Base-by-base conservation (phyloP, 2,797 vertebrate species). In the Acrossocheilus wenchowensis region DNA sequence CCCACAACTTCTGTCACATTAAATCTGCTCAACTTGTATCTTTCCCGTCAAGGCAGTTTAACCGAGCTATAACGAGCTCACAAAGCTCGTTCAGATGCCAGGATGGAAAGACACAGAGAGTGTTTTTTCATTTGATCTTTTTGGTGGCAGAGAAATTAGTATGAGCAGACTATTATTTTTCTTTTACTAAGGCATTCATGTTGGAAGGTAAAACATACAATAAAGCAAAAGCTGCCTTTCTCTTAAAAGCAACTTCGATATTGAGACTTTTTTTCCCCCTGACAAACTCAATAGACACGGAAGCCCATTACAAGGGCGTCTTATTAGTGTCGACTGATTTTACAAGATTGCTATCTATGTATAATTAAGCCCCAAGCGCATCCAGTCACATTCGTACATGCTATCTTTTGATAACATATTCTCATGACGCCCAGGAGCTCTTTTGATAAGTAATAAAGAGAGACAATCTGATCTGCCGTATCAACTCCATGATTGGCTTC, bases 301-400 rank as follows among this genome's bases (percentile, higher is more conserved):
- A 48, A 85, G 83, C 85, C 84, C 60, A 87, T 90, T 87, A 83
- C 86, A 87, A 87, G 73, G 39, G 85, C 73, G 87, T 85, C 88
- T 86, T 89, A 83, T 85, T 86, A 90, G 83, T 87, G 84, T 68
- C 75, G 87, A 89, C 87, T 86, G 89, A 88, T 90, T 91, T 89
- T 84, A 88, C 89, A 90, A 86, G 82, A 83, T 75, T 79, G 81
- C 84, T 85, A 86, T 79, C 79, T 75, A 84, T 85, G 83, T 89
- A 89, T 91, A 91, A 91, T 91, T 91, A 88, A 90, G 87, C 90
- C 87, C 84, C 89, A 82, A 85, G 86, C 81, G 90, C 85, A 87
- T 78, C 21, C 75, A 89, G 88, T 89, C 88, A 88, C 89, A 84
- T 86, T 89, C 75, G 78, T 68, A 85, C 83, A 82, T 60, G 62